Evolutionary conservation across 2,113 vertebrate species (phyloP).

Genomic region (Chauna torquata): DNA sequence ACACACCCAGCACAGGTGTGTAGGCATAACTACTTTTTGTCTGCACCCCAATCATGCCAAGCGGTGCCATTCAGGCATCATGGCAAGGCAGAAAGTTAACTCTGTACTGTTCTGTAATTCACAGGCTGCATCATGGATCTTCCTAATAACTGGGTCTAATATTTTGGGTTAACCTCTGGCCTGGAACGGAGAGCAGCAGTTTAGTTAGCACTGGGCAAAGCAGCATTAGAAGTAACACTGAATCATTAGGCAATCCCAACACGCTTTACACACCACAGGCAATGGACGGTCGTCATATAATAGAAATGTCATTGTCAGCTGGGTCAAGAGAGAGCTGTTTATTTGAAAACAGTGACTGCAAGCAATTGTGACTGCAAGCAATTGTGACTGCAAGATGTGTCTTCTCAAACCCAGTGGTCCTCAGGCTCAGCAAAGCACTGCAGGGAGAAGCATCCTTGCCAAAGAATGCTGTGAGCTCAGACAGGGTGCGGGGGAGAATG

Average conservation of each 20-base stretch:
- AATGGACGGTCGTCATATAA: background rate
- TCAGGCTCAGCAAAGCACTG: background rate
- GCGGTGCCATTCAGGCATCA: background rate
- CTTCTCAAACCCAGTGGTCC: background rate
- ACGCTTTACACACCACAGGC: background rate
- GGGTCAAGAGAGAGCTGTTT: background rate
- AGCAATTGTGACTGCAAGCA: background rate
- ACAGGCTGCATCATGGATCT: background rate
- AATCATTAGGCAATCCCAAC: background rate
- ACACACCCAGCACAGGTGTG: background rate
- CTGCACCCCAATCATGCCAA: background rate
- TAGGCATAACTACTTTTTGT: background rate
- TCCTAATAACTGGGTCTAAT: background rate
- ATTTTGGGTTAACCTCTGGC: background rate
- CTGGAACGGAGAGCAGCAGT: background rate
- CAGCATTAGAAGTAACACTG: background rate
- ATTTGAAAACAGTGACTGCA: background rate
- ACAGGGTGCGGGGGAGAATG: background rate
- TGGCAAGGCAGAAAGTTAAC: background rate
- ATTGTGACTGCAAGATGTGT: too few relatives aligned
- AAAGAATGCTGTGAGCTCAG: background rate
- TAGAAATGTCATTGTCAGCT: background rate
- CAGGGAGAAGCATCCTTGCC: background rate
- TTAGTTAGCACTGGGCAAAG: background rate
- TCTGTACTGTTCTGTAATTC: background rate